Percentiles rank a stretch among this genome's conserved stretches.
These are phyloP conservation scores for Morpho deidamia DNA, from an alignment of 2,888 invertebrate species.

Conservation along the genomic window DNA sequence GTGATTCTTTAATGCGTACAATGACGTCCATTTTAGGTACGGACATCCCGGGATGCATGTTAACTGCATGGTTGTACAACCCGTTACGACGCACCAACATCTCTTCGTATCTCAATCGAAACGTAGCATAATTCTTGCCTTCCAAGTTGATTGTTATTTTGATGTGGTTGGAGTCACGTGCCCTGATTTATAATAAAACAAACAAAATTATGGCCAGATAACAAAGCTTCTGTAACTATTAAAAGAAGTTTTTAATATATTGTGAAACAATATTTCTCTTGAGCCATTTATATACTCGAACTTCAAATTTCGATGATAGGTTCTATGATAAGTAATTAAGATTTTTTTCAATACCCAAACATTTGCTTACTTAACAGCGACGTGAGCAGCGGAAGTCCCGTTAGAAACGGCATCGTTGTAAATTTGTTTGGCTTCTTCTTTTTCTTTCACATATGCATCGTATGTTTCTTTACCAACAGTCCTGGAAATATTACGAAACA, in stretches of 20 bases:
- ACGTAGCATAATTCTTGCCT: conserved; percentile 78
- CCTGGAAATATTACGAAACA: conserved; percentile 46
- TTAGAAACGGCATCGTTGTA: conserved; percentile 76
- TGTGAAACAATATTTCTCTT: not conserved
- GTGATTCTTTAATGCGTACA: conserved; percentile 81
- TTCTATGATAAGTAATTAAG: not conserved
- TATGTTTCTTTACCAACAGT: conserved; percentile 80
- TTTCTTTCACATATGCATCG: conserved; percentile 81
- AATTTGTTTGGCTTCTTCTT: conserved; percentile 79
- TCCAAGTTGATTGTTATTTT: conserved; percentile 83
- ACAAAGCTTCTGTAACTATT: not conserved
- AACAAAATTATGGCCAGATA: not conserved
- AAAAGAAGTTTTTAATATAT: not conserved
- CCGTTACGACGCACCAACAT: conserved; percentile 80
- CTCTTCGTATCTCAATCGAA: conserved; percentile 86
- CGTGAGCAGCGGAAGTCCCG: conserved; percentile 80
- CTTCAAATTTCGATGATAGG: not conserved
- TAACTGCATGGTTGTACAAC: conserved; percentile 83
- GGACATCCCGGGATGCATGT: conserved; percentile 82
- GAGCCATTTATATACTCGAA: not conserved
- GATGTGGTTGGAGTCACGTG: conserved; percentile 84
- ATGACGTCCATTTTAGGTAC: conserved; percentile 82
- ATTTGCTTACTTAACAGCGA: conserved; percentile 62
- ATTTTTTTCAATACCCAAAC: not conserved
- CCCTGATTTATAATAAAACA: conserved; percentile 47